Evolutionary conservation across 2,888 invertebrate genomes (phyloP), one percentile per base, ranked within the genome.

Genomic region (Eristalis pertinax): DNA sequence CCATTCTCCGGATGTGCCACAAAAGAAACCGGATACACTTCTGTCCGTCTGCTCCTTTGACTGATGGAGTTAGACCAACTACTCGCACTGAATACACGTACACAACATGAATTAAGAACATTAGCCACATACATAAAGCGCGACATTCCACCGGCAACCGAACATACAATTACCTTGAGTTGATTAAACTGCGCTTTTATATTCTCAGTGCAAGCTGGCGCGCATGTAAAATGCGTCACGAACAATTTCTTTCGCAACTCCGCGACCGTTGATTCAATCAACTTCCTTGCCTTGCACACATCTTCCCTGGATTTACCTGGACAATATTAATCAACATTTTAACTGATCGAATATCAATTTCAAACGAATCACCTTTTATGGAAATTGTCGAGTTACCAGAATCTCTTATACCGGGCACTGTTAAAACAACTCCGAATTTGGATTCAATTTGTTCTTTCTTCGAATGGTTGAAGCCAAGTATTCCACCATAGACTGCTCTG

Each of bases 161-260:
- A 10, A 32, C 32, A 8, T 32, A 32, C 1, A 5, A 22, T 89
- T 91, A 95, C 96, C 94, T 96, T 96, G 90, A 98, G 97, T 88
- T 93, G 94, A 67, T 94, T 43, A 32, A 63, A 63, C 22, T 43
- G 7, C 13, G 63, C 32, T 19, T 64, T 74, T 11, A 74, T 29
- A 2, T 43, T 32, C 32, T 74, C 73, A 13, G 50, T 43, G 19
- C 41, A 41, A 22, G 73, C 50, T 7, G 97, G 97, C 89, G 98
- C 95, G 2, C 97, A 97, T 76, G 98, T 91, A 92, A 99, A 99
- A 94, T 99, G 98, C 13, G 98, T 98, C 56, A 95, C 94, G 11
- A 92, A 94, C 90, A 96, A 94, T 91, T 95, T 96, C 90, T 95
- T 95, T 76, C 98, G 96, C 94, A 89, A 95, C 94, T 91, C 96